Conservation (phyloP, 2,888 invertebrate genomes). For the Melanostoma mellinum region DNA sequence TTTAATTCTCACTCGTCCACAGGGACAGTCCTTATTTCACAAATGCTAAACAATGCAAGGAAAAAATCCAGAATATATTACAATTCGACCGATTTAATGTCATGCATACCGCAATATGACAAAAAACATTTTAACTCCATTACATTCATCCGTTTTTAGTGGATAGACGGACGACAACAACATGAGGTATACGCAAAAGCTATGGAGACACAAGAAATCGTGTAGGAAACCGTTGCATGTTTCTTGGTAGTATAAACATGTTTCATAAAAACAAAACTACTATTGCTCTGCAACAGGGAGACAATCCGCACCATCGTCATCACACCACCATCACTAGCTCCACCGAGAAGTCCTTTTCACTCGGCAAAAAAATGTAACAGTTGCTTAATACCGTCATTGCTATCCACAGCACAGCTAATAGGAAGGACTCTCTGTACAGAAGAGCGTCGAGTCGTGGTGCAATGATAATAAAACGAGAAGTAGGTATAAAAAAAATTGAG, state of each 20-base stretch:
- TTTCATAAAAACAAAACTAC: constrained; percentile 39
- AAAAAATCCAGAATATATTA: constrained; percentile 59
- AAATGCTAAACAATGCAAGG: constrained; percentile 9
- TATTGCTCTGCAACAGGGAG: constrained; percentile 38
- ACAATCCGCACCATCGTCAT: constrained; percentile 53
- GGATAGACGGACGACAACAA: constrained; percentile 38
- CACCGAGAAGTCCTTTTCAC: constrained; percentile 26
- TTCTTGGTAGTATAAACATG: constrained; percentile 67
- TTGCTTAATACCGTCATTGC: constrained; percentile 71
- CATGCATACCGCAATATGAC: constrained; percentile 73
- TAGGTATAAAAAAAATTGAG: constrained; percentile 5
- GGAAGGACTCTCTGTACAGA: constrained; percentile 20
- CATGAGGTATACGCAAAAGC: constrained; percentile 18
- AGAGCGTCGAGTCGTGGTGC: constrained; percentile 13
- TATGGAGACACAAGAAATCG: constrained; percentile 52
- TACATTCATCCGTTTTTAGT: constrained; percentile 57
- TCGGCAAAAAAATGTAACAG: constrained; percentile 55
- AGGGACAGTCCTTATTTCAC: not conserved
- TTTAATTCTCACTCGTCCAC: too few species aligned
- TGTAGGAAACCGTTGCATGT: constrained; percentile 71
- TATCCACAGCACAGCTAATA: constrained; percentile 50
- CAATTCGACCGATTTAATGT: constrained; percentile 71
- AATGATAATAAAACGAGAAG: constrained; percentile 50
- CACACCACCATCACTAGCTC: constrained; percentile 4
- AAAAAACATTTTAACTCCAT: constrained; percentile 72